phyloP scores from a whole-genome alignment of 2,888 invertebrate species.

The Cyrtodaria siliqua region DNA sequence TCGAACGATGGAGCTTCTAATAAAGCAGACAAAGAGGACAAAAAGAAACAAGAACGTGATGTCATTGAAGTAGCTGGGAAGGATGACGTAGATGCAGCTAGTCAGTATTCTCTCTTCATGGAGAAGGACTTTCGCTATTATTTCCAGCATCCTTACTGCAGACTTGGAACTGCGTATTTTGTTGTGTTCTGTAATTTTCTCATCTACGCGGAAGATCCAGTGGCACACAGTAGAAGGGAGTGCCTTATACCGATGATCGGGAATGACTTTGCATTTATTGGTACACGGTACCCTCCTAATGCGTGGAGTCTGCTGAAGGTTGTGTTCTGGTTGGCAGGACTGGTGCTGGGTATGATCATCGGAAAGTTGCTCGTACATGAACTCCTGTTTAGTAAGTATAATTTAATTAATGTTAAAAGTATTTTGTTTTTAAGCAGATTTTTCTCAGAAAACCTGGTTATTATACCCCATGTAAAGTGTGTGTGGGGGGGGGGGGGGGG shows the following conservation, averaged over 20 bases:
- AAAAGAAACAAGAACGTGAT: slow-evolving; percentile 9
- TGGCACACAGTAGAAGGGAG: slow-evolving; percentile 87
- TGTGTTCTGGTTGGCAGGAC: slow-evolving; percentile 86
- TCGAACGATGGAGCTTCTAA: slow-evolving; percentile 29
- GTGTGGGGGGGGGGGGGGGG: too few relatives aligned
- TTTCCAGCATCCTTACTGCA: slow-evolving; percentile 87
- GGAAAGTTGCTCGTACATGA: slow-evolving; percentile 87
- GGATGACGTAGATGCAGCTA: slow-evolving; percentile 82
- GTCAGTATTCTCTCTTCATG: slow-evolving; percentile 85
- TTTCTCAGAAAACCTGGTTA: too few relatives aligned
- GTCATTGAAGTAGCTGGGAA: slow-evolving; percentile 58
- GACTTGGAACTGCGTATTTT: slow-evolving; percentile 87
- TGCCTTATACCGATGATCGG: slow-evolving; percentile 87
- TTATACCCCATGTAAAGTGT: too few relatives aligned
- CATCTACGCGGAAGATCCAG: slow-evolving; percentile 87
- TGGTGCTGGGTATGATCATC: slow-evolving; percentile 86
- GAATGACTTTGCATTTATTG: slow-evolving; percentile 87
- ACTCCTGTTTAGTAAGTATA: slow-evolving; percentile 85
- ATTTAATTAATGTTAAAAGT: too few relatives aligned
- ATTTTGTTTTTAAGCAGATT: too few relatives aligned
- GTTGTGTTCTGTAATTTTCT: slow-evolving; percentile 87
- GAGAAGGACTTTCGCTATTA: slow-evolving; percentile 86
- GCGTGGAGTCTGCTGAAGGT: slow-evolving; percentile 84
- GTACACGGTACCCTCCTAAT: slow-evolving; percentile 87
- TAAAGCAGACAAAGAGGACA: slow-evolving; percentile 6